Base-by-base conservation (phyloP, 64 coral and sea anemone genomes). In the Pocillopora damicornis region DNA sequence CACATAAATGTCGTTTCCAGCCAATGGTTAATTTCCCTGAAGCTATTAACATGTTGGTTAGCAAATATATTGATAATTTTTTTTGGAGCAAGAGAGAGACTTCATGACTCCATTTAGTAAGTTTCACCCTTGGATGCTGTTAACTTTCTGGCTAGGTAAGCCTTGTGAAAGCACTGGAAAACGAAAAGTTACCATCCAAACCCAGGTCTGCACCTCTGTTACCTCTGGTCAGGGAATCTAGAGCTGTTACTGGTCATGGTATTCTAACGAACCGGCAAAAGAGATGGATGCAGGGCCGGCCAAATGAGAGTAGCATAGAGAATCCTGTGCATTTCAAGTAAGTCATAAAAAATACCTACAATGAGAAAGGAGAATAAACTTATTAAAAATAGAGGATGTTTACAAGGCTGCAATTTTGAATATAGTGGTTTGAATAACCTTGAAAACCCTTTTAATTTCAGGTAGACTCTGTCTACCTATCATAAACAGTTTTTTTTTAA, bases 321-420 rank as follows among this genome's bases (percentile, higher is more conserved):
- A 97, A 97, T 63, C 94, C 94, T 38, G 94, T 97, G 4, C 84
- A 97, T 76, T 83, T 90, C 25, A 97, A 97, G 94, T 97, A 73
- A 88, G 94, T 93, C 66, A 35, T 15, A 58, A 22, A 56, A 1
- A 4, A 83, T 63, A 56, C 1, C 61, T 23, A 51, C 42, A 51
- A 7, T 51, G 3, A 30, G 3, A 51, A 51, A 51, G 2, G 42
- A 51, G 42, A 51, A 51, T 7, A 51, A 7, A 51, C 42, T 51
- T 2, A 51, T 0, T 7, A 4, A 51, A 2, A 51, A 2, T 7
- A 51, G 0, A 51, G 42, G 42, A 7, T 51, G 42, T 51, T 51
- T 51, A 51, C 7, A 51, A 51, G 42, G 42, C 42, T 51, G 30
- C 30, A 30, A 30, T 30, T 30, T 30, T 30, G 30, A 30, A 30